Evolutionary conservation across 2,888 invertebrate genomes (phyloP), one percentile per base, ranked within the genome.

Genomic region (Lasioglossum marginatum): DNA sequence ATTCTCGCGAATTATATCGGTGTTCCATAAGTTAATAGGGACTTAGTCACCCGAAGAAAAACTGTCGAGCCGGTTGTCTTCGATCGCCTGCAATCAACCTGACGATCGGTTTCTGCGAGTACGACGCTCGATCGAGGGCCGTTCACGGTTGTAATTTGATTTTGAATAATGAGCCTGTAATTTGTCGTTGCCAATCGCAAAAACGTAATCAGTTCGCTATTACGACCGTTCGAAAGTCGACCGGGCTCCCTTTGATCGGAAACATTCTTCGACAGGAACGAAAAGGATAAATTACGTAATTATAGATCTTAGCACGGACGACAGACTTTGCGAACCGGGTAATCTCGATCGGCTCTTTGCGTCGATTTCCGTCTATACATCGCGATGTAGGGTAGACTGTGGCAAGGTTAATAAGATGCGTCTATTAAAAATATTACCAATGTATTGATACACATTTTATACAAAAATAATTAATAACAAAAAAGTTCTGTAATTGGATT

Each of bases 101-200:
- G 82, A 71, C 80, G 79, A 80, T 81, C 82, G 81, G 31, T 81
- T 84, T 81, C 76, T 75, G 23, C 52, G 34, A 40, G 52, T 40
- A 68, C 48, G 31, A 3, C n/a, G 16, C 75, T 57, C 16, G 31
- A 2, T 34, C 77, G n/a, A 45, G n/a, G 1, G 27, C 19, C 43
- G 70, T n/a, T 23, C 66, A 66, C 45, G 34, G 79, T 79, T 81
- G 48, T 78, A 82, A 81, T 87, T 83, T 81, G 40, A 77, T 57
- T 80, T 85, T 77, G 87, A 83, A 77, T 85, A 79, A 87, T 70
- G 52, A 76, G 43, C 43, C 23, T 52, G 63, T 60, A 83, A 87
- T 83, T 83, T 73, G 34, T 45, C 37, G 16, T 43, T n/a, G 57
- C 4, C 19, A 68, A 78, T 66, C 45, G 77, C 37, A 37, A 77